These are phyloP conservation scores for Caenorhabditis japonica DNA, from an alignment of 2,888 invertebrate species.

Conservation along the genomic window DNA sequence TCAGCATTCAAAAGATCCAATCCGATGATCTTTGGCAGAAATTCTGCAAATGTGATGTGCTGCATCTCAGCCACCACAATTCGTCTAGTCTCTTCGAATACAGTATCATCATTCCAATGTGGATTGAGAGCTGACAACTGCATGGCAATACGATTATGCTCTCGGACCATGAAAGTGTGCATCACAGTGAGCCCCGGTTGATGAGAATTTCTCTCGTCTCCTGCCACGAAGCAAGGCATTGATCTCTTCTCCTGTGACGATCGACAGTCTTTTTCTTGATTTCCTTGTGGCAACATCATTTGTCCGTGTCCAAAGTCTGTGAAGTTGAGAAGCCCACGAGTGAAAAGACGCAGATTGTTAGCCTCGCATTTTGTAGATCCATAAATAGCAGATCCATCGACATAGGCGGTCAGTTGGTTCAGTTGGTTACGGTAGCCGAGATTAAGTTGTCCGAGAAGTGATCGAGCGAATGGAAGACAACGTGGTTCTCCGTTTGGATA, in stretches of 20 bases:
- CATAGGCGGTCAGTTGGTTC: constrained; percentile 85
- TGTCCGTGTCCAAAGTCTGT: constrained; percentile 73
- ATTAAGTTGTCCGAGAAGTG: constrained; percentile 90
- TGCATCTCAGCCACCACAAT: constrained; percentile 81
- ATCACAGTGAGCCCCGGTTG: constrained; percentile 76
- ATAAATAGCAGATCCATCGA: constrained; percentile 86
- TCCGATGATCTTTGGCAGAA: constrained; percentile 89
- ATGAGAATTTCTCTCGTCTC: constrained; percentile 73
- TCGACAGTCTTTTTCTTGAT: constrained; percentile 76
- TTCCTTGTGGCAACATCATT: constrained; percentile 76
- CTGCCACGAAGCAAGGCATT: constrained; percentile 75
- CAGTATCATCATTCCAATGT: constrained; percentile 78
- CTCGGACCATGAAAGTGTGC: constrained; percentile 76
- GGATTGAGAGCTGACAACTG: constrained; percentile 72
- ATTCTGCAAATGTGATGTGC: constrained; percentile 79
- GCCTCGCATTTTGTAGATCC: constrained; percentile 90
- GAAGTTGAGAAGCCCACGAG: constrained; percentile 75
- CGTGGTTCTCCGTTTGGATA: constrained; percentile 88
- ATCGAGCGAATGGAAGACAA: constrained; percentile 95
- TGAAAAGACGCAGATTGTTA: constrained; percentile 85
- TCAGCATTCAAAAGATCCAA: constrained; percentile 78
- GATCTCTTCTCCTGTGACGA: constrained; percentile 67
- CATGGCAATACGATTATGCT: constrained; percentile 76
- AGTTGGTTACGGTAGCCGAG: constrained; percentile 79
- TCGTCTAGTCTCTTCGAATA: constrained; percentile 78